Evolutionary conservation across 2,113 vertebrate genomes (phyloP).

Genomic region (Trematocara macrostoma): DNA sequence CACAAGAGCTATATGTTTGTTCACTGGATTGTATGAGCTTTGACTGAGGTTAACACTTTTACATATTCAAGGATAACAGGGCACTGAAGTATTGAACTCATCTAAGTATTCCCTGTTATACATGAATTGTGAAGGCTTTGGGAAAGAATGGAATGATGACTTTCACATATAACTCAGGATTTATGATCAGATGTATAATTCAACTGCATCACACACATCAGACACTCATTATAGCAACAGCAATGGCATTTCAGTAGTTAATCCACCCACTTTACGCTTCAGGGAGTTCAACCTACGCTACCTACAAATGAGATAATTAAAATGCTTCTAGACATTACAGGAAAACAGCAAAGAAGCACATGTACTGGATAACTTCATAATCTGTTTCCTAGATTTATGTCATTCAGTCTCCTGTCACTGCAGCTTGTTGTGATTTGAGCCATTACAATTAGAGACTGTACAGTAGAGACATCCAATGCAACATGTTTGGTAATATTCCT

Average conservation of each 20-base stretch:
- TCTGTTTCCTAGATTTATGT: neutral
- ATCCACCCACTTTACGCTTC: slow-evolving; percentile 1
- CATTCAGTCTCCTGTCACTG: neutral
- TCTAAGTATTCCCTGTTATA: slow-evolving; percentile 9
- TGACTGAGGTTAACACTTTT: slow-evolving; percentile 16
- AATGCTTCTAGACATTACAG: neutral
- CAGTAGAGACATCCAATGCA: neutral
- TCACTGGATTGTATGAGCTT: slow-evolving; percentile 36
- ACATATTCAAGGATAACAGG: slow-evolving; percentile 45
- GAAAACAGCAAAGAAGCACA: neutral
- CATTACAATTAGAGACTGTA: neutral
- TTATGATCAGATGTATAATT: neutral
- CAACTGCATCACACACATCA: neutral
- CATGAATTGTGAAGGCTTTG: neutral
- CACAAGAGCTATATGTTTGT: slow-evolving; percentile 11
- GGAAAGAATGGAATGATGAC: neutral
- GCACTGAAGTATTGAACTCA: slow-evolving; percentile 3
- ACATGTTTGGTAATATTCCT: neutral
- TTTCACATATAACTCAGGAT: neutral
- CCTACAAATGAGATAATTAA: slow-evolving; percentile 25
- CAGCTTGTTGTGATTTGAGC: neutral
- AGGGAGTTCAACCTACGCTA: slow-evolving; percentile 7
- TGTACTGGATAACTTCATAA: neutral
- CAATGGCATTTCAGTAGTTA: neutral
- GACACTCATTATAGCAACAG: neutral